These are phyloP conservation scores for Streptopelia turtur DNA, from an alignment of 2,797 vertebrate genomes.

Conservation along the genomic window DNA sequence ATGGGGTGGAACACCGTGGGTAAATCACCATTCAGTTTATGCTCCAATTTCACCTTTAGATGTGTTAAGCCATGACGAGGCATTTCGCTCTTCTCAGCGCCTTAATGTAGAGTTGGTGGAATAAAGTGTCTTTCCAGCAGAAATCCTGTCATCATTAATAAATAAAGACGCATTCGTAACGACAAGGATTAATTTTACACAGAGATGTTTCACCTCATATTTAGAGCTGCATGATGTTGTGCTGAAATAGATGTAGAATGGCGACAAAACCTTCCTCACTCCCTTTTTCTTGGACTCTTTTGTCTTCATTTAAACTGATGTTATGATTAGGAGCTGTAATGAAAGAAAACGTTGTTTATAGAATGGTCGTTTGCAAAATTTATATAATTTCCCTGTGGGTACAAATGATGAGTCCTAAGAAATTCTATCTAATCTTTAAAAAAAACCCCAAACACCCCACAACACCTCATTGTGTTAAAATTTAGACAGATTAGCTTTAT, in stretches of 20 bases:
- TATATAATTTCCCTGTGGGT: neutral
- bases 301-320: neutral
- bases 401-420: neutral
- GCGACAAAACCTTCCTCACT: neutral
- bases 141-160: neutral
- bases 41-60: neutral
- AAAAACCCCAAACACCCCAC: neutral
- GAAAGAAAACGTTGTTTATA: neutral
- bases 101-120: neutral
- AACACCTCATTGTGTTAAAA: neutral
- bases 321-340: neutral
- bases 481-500: neutral
- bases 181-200: neutral
- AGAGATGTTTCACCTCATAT: neutral
- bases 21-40: neutral
- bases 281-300: neutral
- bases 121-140: neutral
- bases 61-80: neutral
- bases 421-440: neutral
- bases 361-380: neutral
- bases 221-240: neutral
- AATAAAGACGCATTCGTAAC: neutral
- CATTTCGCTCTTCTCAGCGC: neutral
- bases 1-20: neutral
- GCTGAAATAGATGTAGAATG: neutral